Evolutionary conservation across 2,888 invertebrate genomes (phyloP), one percentile per base, ranked within the genome.

Genomic region (Thymelicus sylvestris): DNA sequence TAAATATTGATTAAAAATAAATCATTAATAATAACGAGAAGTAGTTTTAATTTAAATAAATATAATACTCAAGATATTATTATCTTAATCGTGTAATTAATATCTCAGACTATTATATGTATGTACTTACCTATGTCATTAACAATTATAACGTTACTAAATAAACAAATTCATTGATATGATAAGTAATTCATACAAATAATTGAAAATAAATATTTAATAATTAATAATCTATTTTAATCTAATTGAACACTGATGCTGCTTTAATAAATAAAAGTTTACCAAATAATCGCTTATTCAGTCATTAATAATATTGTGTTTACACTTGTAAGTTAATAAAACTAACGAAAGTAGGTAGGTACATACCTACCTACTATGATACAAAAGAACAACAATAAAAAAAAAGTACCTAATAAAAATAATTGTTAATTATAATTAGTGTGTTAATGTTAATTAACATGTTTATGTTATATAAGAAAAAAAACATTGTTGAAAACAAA

Each of bases 401-500:
- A 31, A 31, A 31, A 31, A 31, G 5, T 31, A 19, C 19, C 1
- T 19, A 19, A 19, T 19, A 19, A 19, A 19, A 19, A 19, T 19
- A 19, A 19, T 19, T n/a, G n/a, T 19, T 19, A 1, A 19, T 19
- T 19, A 19, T 19, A 1, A 19, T 19, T 19, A 19, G 19, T 31
- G 3, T 13, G 13, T 2, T 47, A 12, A 47, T 47, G 7, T 13
- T 47, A 13, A 47, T 47, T 47, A 47, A 47, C 12, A 47, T 31
- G 31, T 31, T 13, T 13, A 47, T 44, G 44, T 44, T 0, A 13
- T 13, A n/a, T 48, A 48, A 61, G 10, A 24, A 6, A 5, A 50
- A 50, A 4, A 50, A 31, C 59, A 15, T 41, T 47, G 7, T 8
- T 19, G 24, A 48, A 38, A 57, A 77, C 80, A 75, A 80, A 92